These are phyloP conservation scores for Cotesia chilonis DNA, from an alignment of 1,140 invertebrate species.

Conservation along the genomic window DNA sequence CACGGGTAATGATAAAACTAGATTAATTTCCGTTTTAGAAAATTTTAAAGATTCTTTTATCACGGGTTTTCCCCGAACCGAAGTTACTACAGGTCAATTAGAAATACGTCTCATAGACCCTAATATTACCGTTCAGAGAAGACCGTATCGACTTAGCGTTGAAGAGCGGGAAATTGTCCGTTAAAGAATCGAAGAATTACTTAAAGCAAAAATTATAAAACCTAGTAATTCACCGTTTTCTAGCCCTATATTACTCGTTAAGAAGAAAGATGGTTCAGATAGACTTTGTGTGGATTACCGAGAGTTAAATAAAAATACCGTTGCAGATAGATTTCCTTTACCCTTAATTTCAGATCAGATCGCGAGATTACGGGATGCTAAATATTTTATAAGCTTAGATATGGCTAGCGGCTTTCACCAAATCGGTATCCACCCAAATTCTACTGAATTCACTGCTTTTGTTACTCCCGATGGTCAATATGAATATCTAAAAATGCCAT, in stretches of 20 bases:
- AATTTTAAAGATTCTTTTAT: slow-evolving; percentile 18
- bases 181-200: slow-evolving; percentile 15
- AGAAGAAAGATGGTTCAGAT: slow-evolving; percentile 33
- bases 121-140: slow-evolving; percentile 17
- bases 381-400: no score
- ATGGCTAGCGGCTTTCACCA: slow-evolving; percentile 60
- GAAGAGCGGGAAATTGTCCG: slow-evolving; percentile 15
- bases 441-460: no score
- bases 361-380: no score
- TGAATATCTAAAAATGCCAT: slow-evolving; percentile 59
- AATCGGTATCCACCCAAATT: slow-evolving; percentile 52
- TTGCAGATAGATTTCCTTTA: slow-evolving; percentile 29
- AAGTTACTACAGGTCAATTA: neutral
- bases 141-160: slow-evolving; percentile 11
- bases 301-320: slow-evolving; percentile 31
- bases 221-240: slow-evolving; percentile 24
- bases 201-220: slow-evolving; percentile 7
- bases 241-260: slow-evolving; percentile 31
- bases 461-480: slow-evolving; percentile 57
- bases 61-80: neutral
- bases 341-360: neutral
- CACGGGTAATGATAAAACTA: neutral
- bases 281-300: slow-evolving; percentile 32
- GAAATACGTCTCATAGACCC: slow-evolving; percentile 21
- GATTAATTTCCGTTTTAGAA: neutral